Evolutionary conservation across 2,113 vertebrate species (phyloP), one percentile per base, ranked within the genome.

Genomic region (Crypturellus undulatus): DNA sequence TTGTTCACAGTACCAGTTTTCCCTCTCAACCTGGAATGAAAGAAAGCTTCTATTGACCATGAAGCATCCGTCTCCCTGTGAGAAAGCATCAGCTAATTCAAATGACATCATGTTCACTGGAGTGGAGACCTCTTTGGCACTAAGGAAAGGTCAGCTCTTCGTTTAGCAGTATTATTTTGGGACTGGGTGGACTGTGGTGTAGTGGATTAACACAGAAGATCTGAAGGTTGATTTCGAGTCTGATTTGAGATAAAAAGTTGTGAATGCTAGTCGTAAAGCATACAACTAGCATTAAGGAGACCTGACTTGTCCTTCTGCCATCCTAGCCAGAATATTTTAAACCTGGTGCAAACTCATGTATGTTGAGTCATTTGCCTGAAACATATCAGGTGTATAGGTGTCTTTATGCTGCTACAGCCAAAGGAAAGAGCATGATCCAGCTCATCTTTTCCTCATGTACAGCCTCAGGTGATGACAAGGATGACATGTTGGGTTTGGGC

Each of bases 1-100:
- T 67, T 94, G 92, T 79, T 54, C 60, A 86, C 73, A 56, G 72
- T 89, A 14, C 47, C 70, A 13, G 88, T 80, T 77, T 68, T 62
- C 43, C 38, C 38, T 38, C 38, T 38, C 38, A 25, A 42, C 75
- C 69, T 84, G 56, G 64, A 60, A 86, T 63, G 69, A 75, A 88
- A 83, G 49, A 83, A 86, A 42, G 10, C 19, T 88, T 92, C 38
- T 80, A 59, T 42, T 80, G 24, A 75, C 72, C 70, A 54, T 32
- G 32, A 72, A 54, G 13, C 49, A 71, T 5, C 49, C 36, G 42
- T 72, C 90, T 38, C 21, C 56, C 43, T n/a, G 3, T 12, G 34
- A 40, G 79, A 81, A 89, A 89, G 45, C n/a, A 83, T 38, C 63
- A 89, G 26, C 47, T n/a, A 83, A 36, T 42, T 52, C 69, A 89